These are phyloP conservation scores for Melinaea menophilus DNA, from an alignment of 2,888 invertebrate genomes.

Conservation along the genomic window DNA sequence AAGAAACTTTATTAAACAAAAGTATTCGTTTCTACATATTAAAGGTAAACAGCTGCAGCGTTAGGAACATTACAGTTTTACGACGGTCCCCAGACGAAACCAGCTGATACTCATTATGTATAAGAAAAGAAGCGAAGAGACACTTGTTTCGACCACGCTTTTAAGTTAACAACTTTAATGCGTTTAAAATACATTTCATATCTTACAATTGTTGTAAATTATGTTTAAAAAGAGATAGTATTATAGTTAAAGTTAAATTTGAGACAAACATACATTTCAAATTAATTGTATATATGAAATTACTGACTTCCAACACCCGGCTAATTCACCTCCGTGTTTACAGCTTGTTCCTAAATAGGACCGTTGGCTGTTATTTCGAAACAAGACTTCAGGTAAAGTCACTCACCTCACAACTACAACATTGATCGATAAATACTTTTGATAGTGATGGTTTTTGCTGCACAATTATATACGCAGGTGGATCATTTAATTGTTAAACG, in stretches of 20 bases:
- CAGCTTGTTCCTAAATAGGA: background rate
- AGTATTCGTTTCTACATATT: background rate
- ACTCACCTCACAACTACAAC: background rate
- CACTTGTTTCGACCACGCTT: no score
- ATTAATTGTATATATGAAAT: background rate
- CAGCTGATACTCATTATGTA: constrained; percentile 5
- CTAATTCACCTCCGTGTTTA: constrained; percentile 1
- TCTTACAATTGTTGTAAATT: no score
- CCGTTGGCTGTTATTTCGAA: background rate
- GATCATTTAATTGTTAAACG: background rate
- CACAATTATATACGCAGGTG: background rate
- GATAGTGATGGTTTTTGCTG: background rate
- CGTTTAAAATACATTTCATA: no score
- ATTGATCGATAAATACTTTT: no score
- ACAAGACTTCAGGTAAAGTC: background rate
- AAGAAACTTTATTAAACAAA: background rate
- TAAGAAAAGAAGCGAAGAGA: background rate
- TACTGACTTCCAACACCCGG: background rate
- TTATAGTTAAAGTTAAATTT: no score
- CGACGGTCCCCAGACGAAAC: background rate
- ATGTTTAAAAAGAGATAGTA: no score
- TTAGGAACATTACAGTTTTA: background rate
- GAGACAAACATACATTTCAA: no score
- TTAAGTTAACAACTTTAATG: no score
- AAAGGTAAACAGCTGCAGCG: background rate